Conservation (phyloP, 2,888 invertebrate species). For the Polyommatus iphigenia region DNA sequence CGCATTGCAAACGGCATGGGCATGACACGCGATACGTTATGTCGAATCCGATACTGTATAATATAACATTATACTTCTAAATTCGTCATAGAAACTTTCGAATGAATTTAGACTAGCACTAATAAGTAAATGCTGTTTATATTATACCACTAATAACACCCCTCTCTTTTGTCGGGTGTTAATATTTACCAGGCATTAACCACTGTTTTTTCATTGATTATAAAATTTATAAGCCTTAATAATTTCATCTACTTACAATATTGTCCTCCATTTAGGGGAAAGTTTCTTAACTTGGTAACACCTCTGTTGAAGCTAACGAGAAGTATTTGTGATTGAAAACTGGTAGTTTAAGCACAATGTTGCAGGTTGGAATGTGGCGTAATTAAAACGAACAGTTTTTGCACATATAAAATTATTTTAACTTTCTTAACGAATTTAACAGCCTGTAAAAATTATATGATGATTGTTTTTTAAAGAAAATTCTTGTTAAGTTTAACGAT, state of each 20-base stretch:
- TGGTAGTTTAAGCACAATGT: constrained; percentile 51
- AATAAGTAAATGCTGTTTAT: no score
- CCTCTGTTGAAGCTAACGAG: constrained; percentile 3
- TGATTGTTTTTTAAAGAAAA: background rate
- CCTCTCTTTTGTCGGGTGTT: no score
- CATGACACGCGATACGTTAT: no score
- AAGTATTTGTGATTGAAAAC: constrained; percentile 30
- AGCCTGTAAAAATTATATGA: background rate
- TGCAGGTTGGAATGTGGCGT: constrained; percentile 73
- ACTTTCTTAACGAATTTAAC: constrained; percentile 59
- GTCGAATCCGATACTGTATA: no score
- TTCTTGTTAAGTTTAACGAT: constrained; percentile 2
- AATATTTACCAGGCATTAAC: no score
- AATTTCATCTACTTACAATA: background rate
- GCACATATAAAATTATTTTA: constrained; percentile 50
- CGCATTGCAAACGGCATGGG: no score
- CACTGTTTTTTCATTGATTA: no score
- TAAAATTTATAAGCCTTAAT: no score
- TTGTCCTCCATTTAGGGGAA: background rate
- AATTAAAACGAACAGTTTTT: constrained; percentile 72
- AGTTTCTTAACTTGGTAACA: background rate
- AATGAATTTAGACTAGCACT: no score
- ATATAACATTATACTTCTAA: no score
- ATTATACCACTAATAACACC: no score
- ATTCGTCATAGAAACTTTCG: no score